Conservation (phyloP, 2,797 vertebrate genomes). For the Lateolabrax maculatus region DNA sequence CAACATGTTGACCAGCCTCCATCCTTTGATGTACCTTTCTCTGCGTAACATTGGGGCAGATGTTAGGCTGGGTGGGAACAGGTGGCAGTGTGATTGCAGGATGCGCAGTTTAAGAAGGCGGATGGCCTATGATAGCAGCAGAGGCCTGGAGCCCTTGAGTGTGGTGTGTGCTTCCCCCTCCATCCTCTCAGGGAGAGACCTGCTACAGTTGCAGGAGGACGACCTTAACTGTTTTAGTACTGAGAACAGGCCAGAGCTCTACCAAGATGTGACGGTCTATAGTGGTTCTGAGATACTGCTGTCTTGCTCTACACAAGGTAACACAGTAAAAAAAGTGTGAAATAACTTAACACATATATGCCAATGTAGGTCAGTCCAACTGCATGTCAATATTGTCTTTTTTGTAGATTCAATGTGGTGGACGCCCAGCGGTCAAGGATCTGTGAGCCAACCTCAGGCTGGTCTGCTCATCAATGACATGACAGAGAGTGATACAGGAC, state of each 20-base stretch:
- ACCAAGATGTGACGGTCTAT: slow-evolving; percentile 76
- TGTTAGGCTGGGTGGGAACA: slow-evolving; percentile 80
- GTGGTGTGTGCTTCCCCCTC: slow-evolving; percentile 80
- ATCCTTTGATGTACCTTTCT: slow-evolving; percentile 79
- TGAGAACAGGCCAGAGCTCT: slow-evolving; percentile 39
- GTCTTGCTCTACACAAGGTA: slow-evolving; percentile 81
- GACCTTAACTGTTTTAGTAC: slow-evolving; percentile 76
- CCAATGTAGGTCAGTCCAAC: not conserved
- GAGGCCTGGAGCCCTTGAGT: slow-evolving; percentile 73
- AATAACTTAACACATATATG: not conserved
- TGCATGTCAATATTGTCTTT: slow-evolving; percentile 23
- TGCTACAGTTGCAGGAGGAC: slow-evolving; percentile 80
- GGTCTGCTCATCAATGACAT: slow-evolving; percentile 76
- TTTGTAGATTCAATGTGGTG: slow-evolving; percentile 82
- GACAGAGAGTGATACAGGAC: slow-evolving; percentile 72
- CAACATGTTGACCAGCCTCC: slow-evolving; percentile 85
- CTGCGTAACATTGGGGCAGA: slow-evolving; percentile 81
- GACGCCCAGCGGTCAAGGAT: slow-evolving; percentile 82
- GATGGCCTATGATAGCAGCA: slow-evolving; percentile 75
- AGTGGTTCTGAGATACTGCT: slow-evolving; percentile 78
- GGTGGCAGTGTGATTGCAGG: slow-evolving; percentile 86
- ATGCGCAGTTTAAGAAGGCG: slow-evolving; percentile 77
- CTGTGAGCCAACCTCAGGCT: slow-evolving; percentile 61
- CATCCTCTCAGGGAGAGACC: slow-evolving; percentile 71
- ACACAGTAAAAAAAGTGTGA: not conserved